Evolutionary conservation across 2,113 vertebrate genomes (phyloP).

Genomic region (Lepus europaeus): DNA sequence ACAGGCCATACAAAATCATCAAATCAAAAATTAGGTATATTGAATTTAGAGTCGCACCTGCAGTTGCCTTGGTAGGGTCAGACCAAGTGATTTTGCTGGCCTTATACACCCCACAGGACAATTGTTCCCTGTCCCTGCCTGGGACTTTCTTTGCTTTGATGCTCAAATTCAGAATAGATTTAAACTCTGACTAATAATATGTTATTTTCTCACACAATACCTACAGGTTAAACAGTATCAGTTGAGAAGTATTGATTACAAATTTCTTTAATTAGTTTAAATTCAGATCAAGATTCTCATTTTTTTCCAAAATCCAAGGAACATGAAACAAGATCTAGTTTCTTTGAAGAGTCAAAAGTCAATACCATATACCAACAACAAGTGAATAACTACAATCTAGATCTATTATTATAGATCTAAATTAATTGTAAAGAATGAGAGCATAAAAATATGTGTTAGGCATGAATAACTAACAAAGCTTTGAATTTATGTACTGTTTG

Average conservation of each 20-base stretch:
- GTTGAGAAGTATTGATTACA: neutral
- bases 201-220: neutral
- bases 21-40: too few species aligned
- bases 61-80: too few species aligned
- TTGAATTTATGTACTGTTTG: neutral
- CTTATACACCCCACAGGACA: too few species aligned
- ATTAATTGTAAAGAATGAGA: neutral
- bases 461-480: neutral
- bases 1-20: too few species aligned
- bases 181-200: constrained; percentile 14
- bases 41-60: too few species aligned
- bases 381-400: neutral
- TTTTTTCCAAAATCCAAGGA: neutral
- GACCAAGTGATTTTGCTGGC: too few species aligned
- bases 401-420: neutral
- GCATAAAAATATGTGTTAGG: neutral
- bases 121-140: too few species aligned
- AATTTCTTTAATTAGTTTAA: neutral
- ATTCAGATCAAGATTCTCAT: constrained; percentile 20
- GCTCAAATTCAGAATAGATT: neutral
- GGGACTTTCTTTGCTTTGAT: neutral
- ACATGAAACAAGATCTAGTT: neutral
- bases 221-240: neutral
- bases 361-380: neutral
- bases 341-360: constrained; percentile 36